Conservation (phyloP, 2,797 vertebrate species). For the Heteromormyrus szaboi region DNA sequence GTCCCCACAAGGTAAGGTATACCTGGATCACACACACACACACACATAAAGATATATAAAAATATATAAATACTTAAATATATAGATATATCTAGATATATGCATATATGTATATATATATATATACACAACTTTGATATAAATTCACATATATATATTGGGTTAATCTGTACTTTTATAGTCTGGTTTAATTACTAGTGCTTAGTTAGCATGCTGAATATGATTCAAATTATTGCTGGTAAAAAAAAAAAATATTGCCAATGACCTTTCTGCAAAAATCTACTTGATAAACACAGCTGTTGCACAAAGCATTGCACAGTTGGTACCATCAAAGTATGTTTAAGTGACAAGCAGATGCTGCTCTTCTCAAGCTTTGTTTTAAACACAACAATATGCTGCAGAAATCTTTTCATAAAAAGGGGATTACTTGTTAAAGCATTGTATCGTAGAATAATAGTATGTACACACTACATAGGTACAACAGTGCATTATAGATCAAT, state of each 20-base stretch:
- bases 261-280: background rate
- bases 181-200: background rate
- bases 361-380: background rate
- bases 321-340: slow-evolving; percentile 1
- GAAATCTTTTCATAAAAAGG: background rate
- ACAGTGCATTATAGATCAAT: background rate
- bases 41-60: too few species aligned
- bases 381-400: background rate
- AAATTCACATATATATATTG: background rate
- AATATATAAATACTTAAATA: too few species aligned
- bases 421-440: background rate
- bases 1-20: too few species aligned
- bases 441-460: background rate
- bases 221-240: background rate
- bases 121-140: too few species aligned
- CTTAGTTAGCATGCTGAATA: background rate
- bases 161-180: background rate
- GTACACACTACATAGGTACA: background rate
- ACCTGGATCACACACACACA: too few species aligned
- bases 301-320: slow-evolving; percentile 3
- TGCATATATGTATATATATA: background rate
- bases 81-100: background rate
- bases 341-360: slow-evolving; percentile 1
- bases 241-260: background rate
- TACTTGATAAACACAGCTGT: background rate